Conservation (phyloP, 2,113 vertebrate genomes). For the Catharus minimus region DNA sequence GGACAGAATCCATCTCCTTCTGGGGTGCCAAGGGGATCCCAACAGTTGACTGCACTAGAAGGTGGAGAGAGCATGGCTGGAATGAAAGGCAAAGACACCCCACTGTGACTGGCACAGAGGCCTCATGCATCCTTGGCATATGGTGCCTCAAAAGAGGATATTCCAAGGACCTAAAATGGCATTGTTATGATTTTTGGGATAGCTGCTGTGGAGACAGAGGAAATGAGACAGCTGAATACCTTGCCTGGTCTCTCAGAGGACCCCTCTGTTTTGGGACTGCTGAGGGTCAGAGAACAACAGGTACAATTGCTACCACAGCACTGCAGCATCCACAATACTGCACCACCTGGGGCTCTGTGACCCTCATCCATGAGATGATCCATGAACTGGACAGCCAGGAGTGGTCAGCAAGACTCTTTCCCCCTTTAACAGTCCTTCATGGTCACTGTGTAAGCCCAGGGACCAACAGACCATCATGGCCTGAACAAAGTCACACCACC, state of each 20-base stretch:
- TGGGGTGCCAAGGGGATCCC: neutral
- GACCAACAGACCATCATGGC: neutral
- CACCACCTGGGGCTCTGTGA: neutral
- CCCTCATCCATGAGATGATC: neutral
- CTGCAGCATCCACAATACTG: neutral
- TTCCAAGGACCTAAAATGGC: neutral
- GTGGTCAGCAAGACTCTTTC: neutral
- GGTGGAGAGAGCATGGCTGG: too few species aligned
- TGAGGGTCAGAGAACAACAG: neutral
- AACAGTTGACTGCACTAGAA: neutral
- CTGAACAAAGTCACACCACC: neutral
- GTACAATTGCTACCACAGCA: neutral
- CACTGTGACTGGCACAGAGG: neutral
- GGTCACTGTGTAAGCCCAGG: neutral
- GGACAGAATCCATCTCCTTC: neutral
- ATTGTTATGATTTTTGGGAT: neutral
- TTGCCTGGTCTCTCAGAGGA: neutral
- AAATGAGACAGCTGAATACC: neutral
- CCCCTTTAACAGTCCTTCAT: neutral
- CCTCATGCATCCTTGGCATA: accelerated
- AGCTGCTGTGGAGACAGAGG: neutral
- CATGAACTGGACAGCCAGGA: neutral
- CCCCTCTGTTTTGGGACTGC: too few species aligned
- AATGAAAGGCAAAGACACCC: neutral
- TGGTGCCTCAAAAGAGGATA: neutral